Evolutionary conservation across 1,140 invertebrate genomes (phyloP).

Genomic region (Heliconius congener): DNA sequence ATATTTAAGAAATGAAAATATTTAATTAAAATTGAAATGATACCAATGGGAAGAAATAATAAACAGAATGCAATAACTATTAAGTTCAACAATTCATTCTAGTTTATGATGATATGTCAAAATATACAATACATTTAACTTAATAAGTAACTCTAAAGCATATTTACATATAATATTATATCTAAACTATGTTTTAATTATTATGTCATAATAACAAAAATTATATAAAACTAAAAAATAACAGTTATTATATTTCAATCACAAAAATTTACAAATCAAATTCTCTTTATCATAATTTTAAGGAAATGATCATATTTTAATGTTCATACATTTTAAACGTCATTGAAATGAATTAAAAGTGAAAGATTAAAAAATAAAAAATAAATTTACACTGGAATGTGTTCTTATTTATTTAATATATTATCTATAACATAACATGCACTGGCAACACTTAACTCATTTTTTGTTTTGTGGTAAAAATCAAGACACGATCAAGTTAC

Average conservation of each 20-base stretch:
- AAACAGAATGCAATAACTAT: not conserved
- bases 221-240: not conserved
- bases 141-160: conserved; percentile 41
- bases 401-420: not conserved
- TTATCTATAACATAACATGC: not conserved
- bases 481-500: not conserved
- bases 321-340: not conserved
- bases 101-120: conserved; percentile 42
- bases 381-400: conserved; percentile 5
- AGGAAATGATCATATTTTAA: not conserved
- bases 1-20: not conserved
- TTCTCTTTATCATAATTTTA: not conserved
- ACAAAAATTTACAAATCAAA: conserved; percentile 17
- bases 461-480: not conserved
- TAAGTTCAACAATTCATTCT: not conserved
- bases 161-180: conserved; percentile 55
- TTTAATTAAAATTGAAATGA: not conserved
- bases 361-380: not conserved
- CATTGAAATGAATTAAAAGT: not conserved
- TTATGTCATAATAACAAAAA: conserved; percentile 10
- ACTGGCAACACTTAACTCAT: not conserved
- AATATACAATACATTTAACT: conserved; percentile 60
- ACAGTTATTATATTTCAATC: conserved; percentile 7
- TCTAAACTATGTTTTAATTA: not conserved
- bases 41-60: not conserved